Evolutionary conservation across 2,888 invertebrate genomes (phyloP).

Genomic region (Cantharis rustica): DNA sequence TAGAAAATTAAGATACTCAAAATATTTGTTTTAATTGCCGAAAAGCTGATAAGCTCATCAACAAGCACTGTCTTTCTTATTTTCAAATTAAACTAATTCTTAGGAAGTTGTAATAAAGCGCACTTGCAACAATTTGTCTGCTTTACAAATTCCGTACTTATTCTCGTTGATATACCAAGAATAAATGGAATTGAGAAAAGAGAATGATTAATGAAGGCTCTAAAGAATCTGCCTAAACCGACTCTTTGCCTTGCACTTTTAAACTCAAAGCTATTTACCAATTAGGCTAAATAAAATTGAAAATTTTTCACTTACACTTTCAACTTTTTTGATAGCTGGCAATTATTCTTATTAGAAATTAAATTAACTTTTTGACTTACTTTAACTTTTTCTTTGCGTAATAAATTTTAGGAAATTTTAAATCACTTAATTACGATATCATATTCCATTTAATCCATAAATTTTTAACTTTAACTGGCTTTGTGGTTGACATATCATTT

Average conservation of each 20-base stretch:
- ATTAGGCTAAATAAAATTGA: constrained; percentile 23
- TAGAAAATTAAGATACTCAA: not conserved
- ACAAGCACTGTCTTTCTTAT: constrained; percentile 10
- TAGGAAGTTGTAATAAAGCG: constrained; percentile 19
- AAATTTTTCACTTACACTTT: not conserved
- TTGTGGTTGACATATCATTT: not conserved
- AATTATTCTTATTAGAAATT: not conserved
- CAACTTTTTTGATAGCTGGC: not conserved
- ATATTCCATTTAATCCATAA: not conserved
- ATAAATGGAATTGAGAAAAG: constrained; percentile 34
- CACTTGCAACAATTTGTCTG: constrained; percentile 28
- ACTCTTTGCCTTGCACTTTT: constrained; percentile 36
- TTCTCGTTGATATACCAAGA: constrained; percentile 26
- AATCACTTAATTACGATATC: not conserved
- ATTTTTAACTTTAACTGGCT: not conserved
- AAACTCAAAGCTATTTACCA: constrained; percentile 41
- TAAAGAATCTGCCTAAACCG: constrained; percentile 43
- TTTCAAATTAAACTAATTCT: constrained; percentile 18
- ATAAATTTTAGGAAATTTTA: not conserved
- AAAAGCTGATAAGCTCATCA: constrained; percentile 1
- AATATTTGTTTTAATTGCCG: not conserved
- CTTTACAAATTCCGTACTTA: constrained; percentile 26
- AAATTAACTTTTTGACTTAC: not conserved
- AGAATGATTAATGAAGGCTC: constrained; percentile 47
- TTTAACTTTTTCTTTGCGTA: not conserved